Base-by-base conservation (phyloP, 2,888 invertebrate species). In the Drosophila greeni region DNA sequence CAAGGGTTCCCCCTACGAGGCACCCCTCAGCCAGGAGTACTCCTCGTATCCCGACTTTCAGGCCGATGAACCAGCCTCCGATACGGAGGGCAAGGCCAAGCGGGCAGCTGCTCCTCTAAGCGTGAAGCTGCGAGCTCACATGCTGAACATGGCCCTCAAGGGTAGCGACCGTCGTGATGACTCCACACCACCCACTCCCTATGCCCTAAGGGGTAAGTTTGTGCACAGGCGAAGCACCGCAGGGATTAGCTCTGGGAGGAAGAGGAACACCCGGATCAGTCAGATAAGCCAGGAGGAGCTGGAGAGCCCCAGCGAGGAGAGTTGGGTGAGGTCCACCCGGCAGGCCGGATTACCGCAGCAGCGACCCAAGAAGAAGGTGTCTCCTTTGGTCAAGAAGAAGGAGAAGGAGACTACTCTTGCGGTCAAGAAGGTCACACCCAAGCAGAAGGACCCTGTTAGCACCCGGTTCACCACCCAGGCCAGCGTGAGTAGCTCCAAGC, bases 161-260 rank as follows among this genome's bases (percentile, higher is more conserved):
- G 54, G 62, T 1, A 34, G 18, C 23, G 9, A 9, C 43, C 2
- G 40, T 31, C 6, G 51, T 9, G 24, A 43, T 1, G 26, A 16
- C 26, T 5, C 11, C 7, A 74, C 74, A 3, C 79, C 82, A 0
- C 62, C 72, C 4, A 69, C 74, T 8, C 78, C 85, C 0, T 86
- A 86, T 61, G 78, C 76, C 0, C 11, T 84, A 68, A 75, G 86
- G 37, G 87, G 86, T 0, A 85, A 86, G 62, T 86, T 85, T 59
- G 42, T 79, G 47, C 65, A 73, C 0, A 37, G 80, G 2, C 66
- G 82, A 6, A 77, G 82, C 66, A 71, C 70, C 0, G 40, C 43
- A 1, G 55, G 42, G 5, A 59, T 66, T n/a, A 31, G 43, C 24
- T 14, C 11, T 23, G 9, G n/a, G 9, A 26, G 42, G 42, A 26